phyloP scores from a whole-genome alignment of 2,797 vertebrate genomes.

The Pempheris klunzingeri region DNA sequence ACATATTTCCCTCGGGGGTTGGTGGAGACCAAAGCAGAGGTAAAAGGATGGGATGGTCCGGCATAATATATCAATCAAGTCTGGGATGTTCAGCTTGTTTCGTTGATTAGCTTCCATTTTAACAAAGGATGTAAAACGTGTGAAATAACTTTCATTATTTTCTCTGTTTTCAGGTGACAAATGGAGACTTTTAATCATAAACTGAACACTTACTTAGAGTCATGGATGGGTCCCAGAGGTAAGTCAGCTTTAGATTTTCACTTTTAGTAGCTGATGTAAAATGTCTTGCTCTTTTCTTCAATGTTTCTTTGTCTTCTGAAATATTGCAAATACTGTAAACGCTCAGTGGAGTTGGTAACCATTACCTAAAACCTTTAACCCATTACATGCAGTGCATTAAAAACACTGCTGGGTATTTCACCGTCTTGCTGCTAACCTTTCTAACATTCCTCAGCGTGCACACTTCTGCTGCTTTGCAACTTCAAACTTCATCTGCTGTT shows the following conservation, averaged over 20 bases:
- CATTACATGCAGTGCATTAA: constrained; percentile 7
- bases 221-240: constrained; percentile 97
- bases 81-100: not conserved
- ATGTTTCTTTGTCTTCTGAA: not conserved
- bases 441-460: not conserved
- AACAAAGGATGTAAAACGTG: not conserved
- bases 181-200: constrained; percentile 94
- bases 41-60: not conserved
- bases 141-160: constrained; percentile 3
- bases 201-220: constrained; percentile 90
- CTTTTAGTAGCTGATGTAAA: not conserved
- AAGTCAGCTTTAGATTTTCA: constrained; percentile 62
- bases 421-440: constrained; percentile 14
- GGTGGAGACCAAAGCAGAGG: constrained; percentile 5
- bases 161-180: constrained; percentile 81
- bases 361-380: constrained; percentile 31
- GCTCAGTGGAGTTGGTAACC: not conserved
- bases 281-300: not conserved
- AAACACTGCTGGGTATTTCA: constrained; percentile 13
- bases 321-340: not conserved
- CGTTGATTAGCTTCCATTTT: not conserved
- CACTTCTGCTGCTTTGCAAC: constrained; percentile 6
- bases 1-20: not conserved
- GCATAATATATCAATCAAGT: not conserved
- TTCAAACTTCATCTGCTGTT: constrained; percentile 17